Evolutionary conservation across 1,140 invertebrate species (phyloP).

Genomic region (Zaprionus tsacasi): DNA sequence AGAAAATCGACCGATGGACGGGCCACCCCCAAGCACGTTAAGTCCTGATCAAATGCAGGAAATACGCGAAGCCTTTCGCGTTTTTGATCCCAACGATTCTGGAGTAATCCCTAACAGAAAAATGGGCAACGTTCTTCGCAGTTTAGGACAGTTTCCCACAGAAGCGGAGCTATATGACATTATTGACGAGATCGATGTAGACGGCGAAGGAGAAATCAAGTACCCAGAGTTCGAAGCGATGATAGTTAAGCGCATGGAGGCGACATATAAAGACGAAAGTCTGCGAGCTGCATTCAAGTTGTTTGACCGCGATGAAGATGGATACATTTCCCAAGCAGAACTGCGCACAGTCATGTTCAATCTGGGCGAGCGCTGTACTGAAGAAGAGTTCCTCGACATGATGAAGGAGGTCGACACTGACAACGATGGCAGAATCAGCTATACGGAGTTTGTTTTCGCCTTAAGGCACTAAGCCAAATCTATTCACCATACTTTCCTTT

Average conservation of each 20-base stretch:
- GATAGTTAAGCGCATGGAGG: slow-evolving; percentile 22
- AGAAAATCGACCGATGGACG: slow-evolving; percentile 32
- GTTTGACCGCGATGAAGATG: slow-evolving; percentile 5
- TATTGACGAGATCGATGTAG: slow-evolving; percentile 44
- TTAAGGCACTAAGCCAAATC: slow-evolving; percentile 13
- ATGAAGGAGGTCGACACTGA: slow-evolving; percentile 46
- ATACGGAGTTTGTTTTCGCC: slow-evolving; percentile 38
- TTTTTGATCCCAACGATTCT: slow-evolving; percentile 21
- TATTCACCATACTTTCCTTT: not conserved
- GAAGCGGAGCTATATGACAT: slow-evolving; percentile 49
- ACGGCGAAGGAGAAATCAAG: slow-evolving; percentile 32
- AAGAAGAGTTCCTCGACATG: slow-evolving; percentile 53
- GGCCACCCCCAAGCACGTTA: not conserved
- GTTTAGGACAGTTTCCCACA: slow-evolving; percentile 40
- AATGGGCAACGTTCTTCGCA: slow-evolving; percentile 33
- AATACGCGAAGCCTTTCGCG: slow-evolving; percentile 28
- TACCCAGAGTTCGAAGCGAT: slow-evolving; percentile 9
- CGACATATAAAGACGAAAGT: not conserved
- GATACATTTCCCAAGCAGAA: slow-evolving; percentile 23
- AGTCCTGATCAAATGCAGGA: slow-evolving; percentile 32
- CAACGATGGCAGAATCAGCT: slow-evolving; percentile 40
- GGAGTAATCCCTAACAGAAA: slow-evolving; percentile 30
- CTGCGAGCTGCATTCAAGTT: slow-evolving; percentile 11
- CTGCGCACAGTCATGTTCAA: not conserved
- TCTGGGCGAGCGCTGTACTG: slow-evolving; percentile 14